phyloP scores from a whole-genome alignment of 2,888 invertebrate genomes.

The Drosophila eohydei region DNA sequence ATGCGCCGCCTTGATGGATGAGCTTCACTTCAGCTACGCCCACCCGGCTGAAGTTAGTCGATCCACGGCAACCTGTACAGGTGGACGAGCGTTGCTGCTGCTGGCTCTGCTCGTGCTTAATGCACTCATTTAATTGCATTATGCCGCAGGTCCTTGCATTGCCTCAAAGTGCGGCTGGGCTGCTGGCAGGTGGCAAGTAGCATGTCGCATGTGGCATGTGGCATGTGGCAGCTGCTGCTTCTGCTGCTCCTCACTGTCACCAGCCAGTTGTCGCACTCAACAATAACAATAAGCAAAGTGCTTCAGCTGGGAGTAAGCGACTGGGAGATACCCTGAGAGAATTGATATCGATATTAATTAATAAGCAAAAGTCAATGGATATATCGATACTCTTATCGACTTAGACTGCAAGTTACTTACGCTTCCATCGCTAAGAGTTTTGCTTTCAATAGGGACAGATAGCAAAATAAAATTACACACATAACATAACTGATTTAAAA shows the following conservation, averaged over 20 bases:
- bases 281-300: constrained; percentile 28
- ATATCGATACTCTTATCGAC: background rate
- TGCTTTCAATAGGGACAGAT: background rate
- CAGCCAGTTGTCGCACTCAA: constrained; percentile 44
- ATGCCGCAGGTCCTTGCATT: constrained; percentile 75
- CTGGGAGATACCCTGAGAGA: background rate
- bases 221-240: constrained; percentile 8
- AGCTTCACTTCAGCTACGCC: constrained; percentile 23
- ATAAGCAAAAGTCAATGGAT: background rate
- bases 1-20: constrained; percentile 65
- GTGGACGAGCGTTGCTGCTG: constrained; percentile 2
- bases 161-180: constrained; percentile 41
- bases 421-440: background rate
- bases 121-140: constrained; percentile 81
- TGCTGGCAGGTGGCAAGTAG: constrained; percentile 34
- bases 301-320: background rate
- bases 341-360: background rate
- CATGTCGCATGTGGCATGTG: constrained; percentile 6
- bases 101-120: constrained; percentile 52
- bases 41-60: constrained; percentile 30
- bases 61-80: constrained; percentile 58
- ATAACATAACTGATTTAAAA: too few species aligned
- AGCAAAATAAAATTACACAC: background rate
- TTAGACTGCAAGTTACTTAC: too few species aligned
- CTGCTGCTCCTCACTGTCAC: constrained; percentile 25